Evolutionary conservation across 1,140 invertebrate genomes (phyloP), one percentile per base, ranked within the genome.

Genomic region (Dendrolimus punctatus): DNA sequence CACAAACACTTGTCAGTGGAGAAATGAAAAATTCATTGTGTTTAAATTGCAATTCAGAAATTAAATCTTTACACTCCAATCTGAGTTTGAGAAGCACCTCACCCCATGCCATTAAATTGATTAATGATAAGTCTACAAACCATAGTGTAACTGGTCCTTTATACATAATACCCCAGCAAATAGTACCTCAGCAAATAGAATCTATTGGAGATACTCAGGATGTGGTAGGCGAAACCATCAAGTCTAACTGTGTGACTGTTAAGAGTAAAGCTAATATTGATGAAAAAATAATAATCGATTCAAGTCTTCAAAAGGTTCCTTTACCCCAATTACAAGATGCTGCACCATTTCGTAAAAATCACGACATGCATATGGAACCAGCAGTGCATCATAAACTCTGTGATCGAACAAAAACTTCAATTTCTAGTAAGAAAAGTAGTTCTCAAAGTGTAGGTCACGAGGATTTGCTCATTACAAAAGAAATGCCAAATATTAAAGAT

Each of bases 351-450:
- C 76, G 73, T 61, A 75, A 77, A n/a, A 72, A 48, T 64, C 68
- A 64, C 65, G 73, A 62, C 40, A 68, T 77, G 39, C 74, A 64
- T 68, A 85, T 90, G 47, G 90, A 90, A 68, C 89, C 89, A 49
- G 53, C 89, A 10, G 85, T 89, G 2, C 90, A 91, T 73, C 90
- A 91, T 64, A 84, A 89, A 46, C 72, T 90, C 40, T 91, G 90
- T 73, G 90, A 91, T 59, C 67, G 82, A 23, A 87, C 84, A 5
- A 85, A 82, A 64, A 80, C 72, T 49, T 74, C 80, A 8, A 73
- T 78, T 49, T 79, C 75, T 41, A 80, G 78, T 50, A 81, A 80
- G 49, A 85, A 81, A 69, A 76, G 76, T 67, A 81, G 78, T 63
- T 71, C 73, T 55, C 69, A 73, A 40, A 83, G 80, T 53, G 56